Percentiles rank a stretch among this genome's conserved stretches.
Evolutionary conservation across 2,113 vertebrate genomes (phyloP).

Genomic region (Pachyramphus minor): DNA sequence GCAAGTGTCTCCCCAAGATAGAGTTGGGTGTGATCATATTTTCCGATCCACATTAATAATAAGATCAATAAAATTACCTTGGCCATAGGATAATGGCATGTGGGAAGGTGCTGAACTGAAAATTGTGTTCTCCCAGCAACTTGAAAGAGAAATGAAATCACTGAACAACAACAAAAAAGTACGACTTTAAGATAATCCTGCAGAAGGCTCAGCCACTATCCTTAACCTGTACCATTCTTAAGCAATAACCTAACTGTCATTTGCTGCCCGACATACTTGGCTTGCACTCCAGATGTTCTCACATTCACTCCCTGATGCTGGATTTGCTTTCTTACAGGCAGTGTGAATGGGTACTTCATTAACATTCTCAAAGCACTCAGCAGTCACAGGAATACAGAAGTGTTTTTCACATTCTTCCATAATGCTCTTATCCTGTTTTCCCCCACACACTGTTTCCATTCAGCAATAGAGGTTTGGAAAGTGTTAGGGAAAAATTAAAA

Average conservation of each 20-base stretch:
- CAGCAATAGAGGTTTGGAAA: not conserved
- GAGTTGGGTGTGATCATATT: not conserved
- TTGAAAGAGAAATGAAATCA: slow-evolving; percentile 19
- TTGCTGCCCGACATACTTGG: slow-evolving; percentile 23
- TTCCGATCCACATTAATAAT: not conserved
- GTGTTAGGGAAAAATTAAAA: not conserved
- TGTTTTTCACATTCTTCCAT: not conserved
- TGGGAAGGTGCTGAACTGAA: slow-evolving; percentile 10
- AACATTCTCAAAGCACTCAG: not conserved
- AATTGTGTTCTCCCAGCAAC: not conserved
- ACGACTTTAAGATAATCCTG: not conserved
- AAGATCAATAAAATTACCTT: not conserved
- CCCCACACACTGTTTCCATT: not conserved
- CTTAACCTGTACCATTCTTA: not conserved
- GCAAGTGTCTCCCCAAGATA: not conserved
- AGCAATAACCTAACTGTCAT: not conserved
- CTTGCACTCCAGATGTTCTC: slow-evolving; percentile 33
- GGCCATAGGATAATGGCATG: not conserved
- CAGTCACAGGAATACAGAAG: not conserved
- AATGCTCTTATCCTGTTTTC: not conserved
- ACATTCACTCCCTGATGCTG: not conserved
- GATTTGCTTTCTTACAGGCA: slow-evolving; percentile 27
- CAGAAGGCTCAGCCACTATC: not conserved
- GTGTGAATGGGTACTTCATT: not conserved
- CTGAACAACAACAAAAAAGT: not conserved